Evolutionary conservation across 1,140 invertebrate genomes (phyloP), one percentile per base, ranked within the genome.

Genomic region (Cryptotermes secundus): DNA sequence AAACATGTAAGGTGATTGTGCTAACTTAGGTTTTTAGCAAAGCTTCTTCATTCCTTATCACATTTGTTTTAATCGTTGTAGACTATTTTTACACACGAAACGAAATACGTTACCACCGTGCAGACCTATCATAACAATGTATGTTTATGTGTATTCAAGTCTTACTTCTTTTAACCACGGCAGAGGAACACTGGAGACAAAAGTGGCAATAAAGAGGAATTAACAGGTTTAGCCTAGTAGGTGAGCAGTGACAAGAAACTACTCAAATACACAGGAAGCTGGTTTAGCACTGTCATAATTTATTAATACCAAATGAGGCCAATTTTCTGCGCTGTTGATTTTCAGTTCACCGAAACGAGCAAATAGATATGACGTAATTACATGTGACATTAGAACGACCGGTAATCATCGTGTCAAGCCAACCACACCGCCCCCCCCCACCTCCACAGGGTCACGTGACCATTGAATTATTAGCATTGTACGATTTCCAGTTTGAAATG

Each of bases 281-380:
- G 14, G 59, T 72, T 72, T 72, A 72, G n/a, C 59, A 31, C 59
- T 72, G 59, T 72, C 26, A 72, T 72, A 72, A 72, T 72, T 72
- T 72, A 72, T 72, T 72, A 26, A 72, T n/a, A 72, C 59, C 7
- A 72, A 72, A 72, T 72, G 59, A 31, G n/a, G 59, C 59, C 59
- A 72, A 72, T 72, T 72, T 72, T 72, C 59, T 72, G 59, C 59
- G 31, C 59, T 72, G 59, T 72, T 72, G 59, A 72, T 72, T 72
- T 72, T 72, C 59, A 72, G 59, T 72, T 72, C 59, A 72, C 59
- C 26, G 59, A 72, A 72, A 31, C 59, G 59, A 72, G 14, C 59
- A 72, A 72, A 72, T n/a, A 72, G 59, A 31, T 72, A 26, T 72
- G 26, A 72, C 59, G 59, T 72, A 72, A 72, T 72, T 72, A 72